Base-by-base conservation (phyloP, 2,888 invertebrate genomes). In the Melipona bicolor region DNA sequence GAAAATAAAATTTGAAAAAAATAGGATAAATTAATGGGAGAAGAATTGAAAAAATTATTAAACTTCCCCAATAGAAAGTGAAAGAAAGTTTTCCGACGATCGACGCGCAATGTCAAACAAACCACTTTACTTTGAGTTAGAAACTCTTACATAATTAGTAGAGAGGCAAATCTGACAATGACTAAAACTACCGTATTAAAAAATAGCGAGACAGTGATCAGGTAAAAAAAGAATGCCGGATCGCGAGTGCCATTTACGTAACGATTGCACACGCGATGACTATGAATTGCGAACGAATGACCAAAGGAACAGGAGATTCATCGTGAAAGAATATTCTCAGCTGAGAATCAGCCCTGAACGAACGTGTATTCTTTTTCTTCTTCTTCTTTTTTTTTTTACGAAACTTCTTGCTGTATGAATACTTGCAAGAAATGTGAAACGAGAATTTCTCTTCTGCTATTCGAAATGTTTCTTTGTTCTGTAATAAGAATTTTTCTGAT, bases 211-310 rank as follows among this genome's bases (percentile, higher is more conserved):
- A n/a, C 13, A 64, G 21, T 65, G n/a, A 65, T 13, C 64, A 43
- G 9, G 0, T 21, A 36, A 3, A 65, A 36, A 36, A n/a, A 43
- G 64, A 19, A 36, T 21, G 15, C 5, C 21, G 6, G 3, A 15
- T n/a, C n/a, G 50, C 15, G 13, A 21, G 27, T 68, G 13, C 27
- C 68, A 50, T 49, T 78, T 73, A 67, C 67, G 67, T 24, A 71
- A 71, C 50, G 59, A 50, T 78, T 59, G 19, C 77, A 54, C 50
- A 68, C 61, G 13, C 21, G 17, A 74, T 74, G 67, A 62, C 67
- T 61, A 73, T 49, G 73, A 68, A 62, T 74, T 43, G 68, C 61
- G n/a, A 79, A 52, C 17, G 74, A 79, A 56, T 27, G 24, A 24
- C 11, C 50, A 50, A 72, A 74, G 61, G n/a, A 67, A 43, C 52